A percentile compares a stretch with the other conserved stretches of the same genome.
Evolutionary conservation across 92 coral and sea anemone species (phyloP).

Genomic region (Ricordea florida): DNA sequence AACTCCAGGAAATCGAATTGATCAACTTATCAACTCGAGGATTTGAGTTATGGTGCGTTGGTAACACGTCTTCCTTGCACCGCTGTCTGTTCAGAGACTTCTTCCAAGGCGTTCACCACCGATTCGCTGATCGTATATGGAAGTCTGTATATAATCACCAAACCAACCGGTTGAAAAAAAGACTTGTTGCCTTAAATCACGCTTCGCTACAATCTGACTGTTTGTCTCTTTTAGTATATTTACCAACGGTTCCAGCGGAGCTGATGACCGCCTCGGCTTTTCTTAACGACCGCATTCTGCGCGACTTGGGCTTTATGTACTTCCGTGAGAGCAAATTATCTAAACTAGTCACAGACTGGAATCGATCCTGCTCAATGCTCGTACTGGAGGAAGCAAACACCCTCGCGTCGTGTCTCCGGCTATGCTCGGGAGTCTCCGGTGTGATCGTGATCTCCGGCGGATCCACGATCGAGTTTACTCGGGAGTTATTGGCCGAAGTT

Average conservation of each 20-base stretch:
- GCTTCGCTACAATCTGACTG: constrained; percentile 7
- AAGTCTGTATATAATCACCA: too few species aligned
- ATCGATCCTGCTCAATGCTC: constrained; percentile 72
- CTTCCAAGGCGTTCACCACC: too few species aligned
- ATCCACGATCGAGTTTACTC: constrained; percentile 30
- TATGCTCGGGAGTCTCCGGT: constrained; percentile 6
- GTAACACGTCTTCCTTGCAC: too few species aligned
- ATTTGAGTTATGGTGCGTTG: too few species aligned
- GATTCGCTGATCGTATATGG: too few species aligned
- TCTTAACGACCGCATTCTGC: constrained; percentile 65
- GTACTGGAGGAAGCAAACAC: constrained; percentile 49
- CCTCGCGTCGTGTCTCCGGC: neutral
- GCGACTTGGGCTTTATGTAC: constrained; percentile 70
- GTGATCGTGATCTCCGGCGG: constrained; percentile 51
- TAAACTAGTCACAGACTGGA: constrained; percentile 75
- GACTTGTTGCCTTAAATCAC: neutral
- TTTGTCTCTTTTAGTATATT: constrained; percentile 37
- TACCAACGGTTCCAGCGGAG: constrained; percentile 73
- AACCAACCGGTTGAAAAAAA: neutral
- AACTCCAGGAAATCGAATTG: too few species aligned
- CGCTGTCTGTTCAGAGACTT: too few species aligned
- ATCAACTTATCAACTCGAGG: too few species aligned
- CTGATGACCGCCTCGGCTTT: constrained; percentile 79
- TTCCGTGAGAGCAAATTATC: constrained; percentile 68
- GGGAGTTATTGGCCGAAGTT: constrained; percentile 21